phyloP scores from a whole-genome alignment of 2,113 vertebrate species.

The Pluvianellus socialis region DNA sequence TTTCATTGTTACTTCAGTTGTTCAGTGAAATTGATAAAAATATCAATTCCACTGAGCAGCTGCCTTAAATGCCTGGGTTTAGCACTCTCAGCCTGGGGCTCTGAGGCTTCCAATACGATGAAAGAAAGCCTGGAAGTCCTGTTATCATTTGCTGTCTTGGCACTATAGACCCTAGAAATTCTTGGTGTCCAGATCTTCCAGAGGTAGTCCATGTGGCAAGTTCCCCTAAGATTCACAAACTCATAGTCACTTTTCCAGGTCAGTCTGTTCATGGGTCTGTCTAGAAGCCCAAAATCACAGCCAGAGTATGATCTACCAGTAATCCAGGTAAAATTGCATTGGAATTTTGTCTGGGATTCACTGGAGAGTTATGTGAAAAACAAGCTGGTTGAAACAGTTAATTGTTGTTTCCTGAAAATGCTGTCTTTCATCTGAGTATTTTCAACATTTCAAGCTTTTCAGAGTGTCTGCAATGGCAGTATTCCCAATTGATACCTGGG shows the following conservation, averaged over 20 bases:
- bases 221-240: not conserved
- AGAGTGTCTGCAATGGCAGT: not conserved
- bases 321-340: not conserved
- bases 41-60: not conserved
- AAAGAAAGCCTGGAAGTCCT: not conserved
- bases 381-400: not conserved
- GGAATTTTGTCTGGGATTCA: not conserved
- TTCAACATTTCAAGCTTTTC: not conserved
- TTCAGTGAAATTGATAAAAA: not conserved
- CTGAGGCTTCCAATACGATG: not conserved
- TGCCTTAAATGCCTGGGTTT: not conserved
- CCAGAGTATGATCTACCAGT: not conserved
- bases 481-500: rapidly evolving
- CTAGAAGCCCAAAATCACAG: not conserved
- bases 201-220: not conserved
- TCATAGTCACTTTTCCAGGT: not conserved
- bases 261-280: not conserved
- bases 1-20: not conserved
- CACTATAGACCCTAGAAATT: not conserved
- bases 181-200: not conserved
- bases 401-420: not conserved
- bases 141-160: not conserved
- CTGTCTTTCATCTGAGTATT: not conserved
- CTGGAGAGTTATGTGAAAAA: not conserved
- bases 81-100: not conserved